Evolutionary conservation across 2,888 invertebrate species (phyloP), one percentile per base, ranked within the genome.

Genomic region (Melipona bicolor): DNA sequence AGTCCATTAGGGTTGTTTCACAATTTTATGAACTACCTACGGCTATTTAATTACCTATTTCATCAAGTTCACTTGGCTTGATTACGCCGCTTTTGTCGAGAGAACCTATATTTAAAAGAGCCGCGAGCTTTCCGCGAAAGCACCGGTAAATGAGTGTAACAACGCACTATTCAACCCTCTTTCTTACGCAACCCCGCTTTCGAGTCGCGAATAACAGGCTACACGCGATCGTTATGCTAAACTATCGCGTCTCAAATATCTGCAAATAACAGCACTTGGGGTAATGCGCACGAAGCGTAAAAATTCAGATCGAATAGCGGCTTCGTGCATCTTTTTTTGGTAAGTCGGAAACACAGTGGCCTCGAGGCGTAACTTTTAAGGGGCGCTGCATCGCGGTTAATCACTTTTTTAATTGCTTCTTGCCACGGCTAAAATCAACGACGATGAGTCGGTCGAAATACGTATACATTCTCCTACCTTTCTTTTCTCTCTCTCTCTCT

Each of bases 351-450:
- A 79, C 72, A 65, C 17, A 65, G 19, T 32, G 62, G 17, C 81
- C 85, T 84, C 69, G 70, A 59, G 24, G 24, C n/a, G 56, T 59
- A 75, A 70, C 70, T 71, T 88, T 69, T 85, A 73, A 59, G 32
- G 11, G 64, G 52, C 52, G 65, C 70, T 70, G 67, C 70, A 76
- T 82, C 62, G 50, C 69, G 81, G 72, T 89, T 89, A 89, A 89
- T 89, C 84, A 76, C 78, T 89, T 89, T 86, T 89, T 86, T 86
- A 89, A 89, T 89, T 89, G 86, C 79, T 77, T 71, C 81, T 81
- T 83, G 79, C 73, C 61, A 24, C 54, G 24, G 69, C 69, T 67
- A 73, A 75, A 56, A 59, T 50, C 77, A 36, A 59, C 71, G 15
- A 32, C 70, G 49, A 32, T 52, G 59, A 67, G 67, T 73, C 85